Conservation (phyloP, 2,113 vertebrate genomes). For the Chamaea fasciata region DNA sequence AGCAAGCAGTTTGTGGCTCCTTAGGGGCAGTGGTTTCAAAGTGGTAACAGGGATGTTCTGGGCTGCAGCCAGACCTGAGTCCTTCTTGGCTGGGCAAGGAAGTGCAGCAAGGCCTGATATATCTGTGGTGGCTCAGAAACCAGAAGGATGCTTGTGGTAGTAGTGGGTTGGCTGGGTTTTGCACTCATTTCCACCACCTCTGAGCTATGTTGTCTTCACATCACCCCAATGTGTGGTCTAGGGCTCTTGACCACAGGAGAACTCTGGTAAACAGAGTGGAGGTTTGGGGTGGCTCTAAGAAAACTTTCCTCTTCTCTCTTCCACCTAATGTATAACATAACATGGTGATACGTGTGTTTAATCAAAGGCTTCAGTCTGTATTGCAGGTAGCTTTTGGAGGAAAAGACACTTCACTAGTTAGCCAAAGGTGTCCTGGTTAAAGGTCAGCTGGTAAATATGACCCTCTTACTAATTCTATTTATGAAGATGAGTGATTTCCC, state of each 20-base stretch:
- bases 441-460: neutral
- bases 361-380: neutral
- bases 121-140: neutral
- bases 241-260: fast-evolving
- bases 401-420: neutral
- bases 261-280: neutral
- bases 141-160: neutral
- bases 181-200: neutral
- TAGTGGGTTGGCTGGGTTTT: neutral
- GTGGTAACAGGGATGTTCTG: neutral
- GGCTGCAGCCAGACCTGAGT: fast-evolving
- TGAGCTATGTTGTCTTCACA: neutral
- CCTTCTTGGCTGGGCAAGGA: neutral
- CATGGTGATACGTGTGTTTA: neutral
- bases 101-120: neutral
- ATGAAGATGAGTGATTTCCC: neutral
- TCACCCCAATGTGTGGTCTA: fast-evolving
- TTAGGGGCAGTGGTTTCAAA: neutral
- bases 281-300: neutral
- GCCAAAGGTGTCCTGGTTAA: neutral
- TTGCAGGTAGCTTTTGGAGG: neutral
- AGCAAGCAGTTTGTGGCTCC: neutral
- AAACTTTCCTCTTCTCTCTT: neutral
- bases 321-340: neutral
- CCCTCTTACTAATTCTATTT: neutral